Conservation (phyloP, 2,113 vertebrate genomes). For the Penelope pileata region DNA sequence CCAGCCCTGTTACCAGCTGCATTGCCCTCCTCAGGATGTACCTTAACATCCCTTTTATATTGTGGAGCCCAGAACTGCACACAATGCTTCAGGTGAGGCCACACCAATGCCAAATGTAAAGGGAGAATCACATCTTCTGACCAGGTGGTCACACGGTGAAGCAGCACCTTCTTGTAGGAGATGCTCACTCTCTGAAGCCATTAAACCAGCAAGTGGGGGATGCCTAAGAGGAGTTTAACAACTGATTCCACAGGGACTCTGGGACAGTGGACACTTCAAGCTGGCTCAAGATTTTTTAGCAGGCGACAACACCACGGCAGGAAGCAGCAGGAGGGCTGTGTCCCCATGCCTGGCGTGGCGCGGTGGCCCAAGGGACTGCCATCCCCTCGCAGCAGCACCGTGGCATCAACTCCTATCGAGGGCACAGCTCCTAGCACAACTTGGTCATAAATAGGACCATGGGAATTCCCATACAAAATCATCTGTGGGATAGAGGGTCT, state of each 20-base stretch:
- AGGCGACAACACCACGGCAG: rapidly evolving
- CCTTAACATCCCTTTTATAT: too few species aligned
- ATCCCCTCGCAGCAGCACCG: background rate
- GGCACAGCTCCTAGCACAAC: background rate
- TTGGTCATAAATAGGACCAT: background rate
- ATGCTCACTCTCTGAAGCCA: background rate
- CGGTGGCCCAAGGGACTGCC: rapidly evolving
- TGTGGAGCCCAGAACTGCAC: too few species aligned
- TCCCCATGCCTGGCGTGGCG: rapidly evolving
- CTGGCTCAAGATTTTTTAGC: background rate
- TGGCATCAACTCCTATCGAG: background rate
- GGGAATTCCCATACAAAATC: background rate
- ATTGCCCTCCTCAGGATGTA: too few species aligned
- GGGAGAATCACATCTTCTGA: too few species aligned
- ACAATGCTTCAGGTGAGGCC: too few species aligned
- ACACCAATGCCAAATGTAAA: too few species aligned
- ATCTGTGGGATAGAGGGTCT: background rate
- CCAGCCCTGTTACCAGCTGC: too few species aligned
- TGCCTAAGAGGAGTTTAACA: background rate
- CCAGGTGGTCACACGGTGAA: too few species aligned
- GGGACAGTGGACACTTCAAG: background rate
- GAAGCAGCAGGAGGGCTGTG: background rate
- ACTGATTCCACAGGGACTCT: background rate
- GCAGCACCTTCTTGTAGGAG: background rate
- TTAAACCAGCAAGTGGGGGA: background rate